Base-by-base conservation (phyloP, 2,113 vertebrate species). In the Dasypus novemcinctus region DNA sequence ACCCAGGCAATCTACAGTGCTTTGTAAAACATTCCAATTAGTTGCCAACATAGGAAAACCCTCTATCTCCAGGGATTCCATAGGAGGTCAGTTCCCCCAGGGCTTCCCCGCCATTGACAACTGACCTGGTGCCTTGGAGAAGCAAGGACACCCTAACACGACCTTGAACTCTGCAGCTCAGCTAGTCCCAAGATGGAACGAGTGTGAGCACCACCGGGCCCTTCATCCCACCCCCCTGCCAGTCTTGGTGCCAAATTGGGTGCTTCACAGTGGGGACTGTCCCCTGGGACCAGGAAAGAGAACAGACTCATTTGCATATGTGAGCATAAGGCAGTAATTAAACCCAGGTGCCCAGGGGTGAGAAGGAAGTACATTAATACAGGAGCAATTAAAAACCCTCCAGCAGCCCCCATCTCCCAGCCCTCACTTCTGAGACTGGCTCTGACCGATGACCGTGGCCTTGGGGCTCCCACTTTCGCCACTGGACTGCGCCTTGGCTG, bases 281-380 rank as follows among this genome's bases (percentile, higher is more conserved):
- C 95, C 76, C 0, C 7, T 0, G 93, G 89, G 95, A 84, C 88
- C 87, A 54, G 61, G 85, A 31, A 33, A 25, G 78, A 91, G 7
- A 11, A 87, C 90, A 93, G 84, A 18, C 49, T 93, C 80, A 87
- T 93, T 59, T 95, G 96, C 90, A 96, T 96, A 69, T 69, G 86
- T 91, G 93, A 89, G 91, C 93, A 46, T 94, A 49, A 96, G 88
- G 90, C 74, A 82, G 95, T 96, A 95, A 95, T 96, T 96, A 96
- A 97, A 86, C 89, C 79, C 43, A 74, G 89, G 0, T 3, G 87
- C 96, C 93, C 89, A 93, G 78, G 95, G 94, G 88, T 86, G 88
- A 96, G 81, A 75, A 96, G 82, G n/a, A 85, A 93, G 95, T 91
- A 76, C 88, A 90, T 95, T 96, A 95, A 95, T 96, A 95, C 96